Evolutionary conservation across 2,113 vertebrate genomes (phyloP), one percentile per base, ranked within the genome.

Genomic region (Clarias macrocephalus): DNA sequence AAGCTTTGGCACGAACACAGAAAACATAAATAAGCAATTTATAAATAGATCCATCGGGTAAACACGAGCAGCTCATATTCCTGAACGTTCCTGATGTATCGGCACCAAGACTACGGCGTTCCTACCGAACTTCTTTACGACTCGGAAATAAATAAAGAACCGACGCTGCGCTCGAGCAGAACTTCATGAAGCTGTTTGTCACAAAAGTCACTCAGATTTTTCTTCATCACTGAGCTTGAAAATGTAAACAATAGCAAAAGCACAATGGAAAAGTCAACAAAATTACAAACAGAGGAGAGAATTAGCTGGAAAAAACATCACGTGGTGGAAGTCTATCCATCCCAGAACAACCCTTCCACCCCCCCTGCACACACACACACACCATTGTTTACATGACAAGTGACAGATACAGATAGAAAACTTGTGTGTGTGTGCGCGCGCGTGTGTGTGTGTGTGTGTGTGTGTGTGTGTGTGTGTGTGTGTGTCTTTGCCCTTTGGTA

Each of bases 81-180:
- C 48, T 25, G 62, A 37, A 57, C 48, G 11, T 25, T 54, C 25
- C 60, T 37, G 33, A 59, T 15, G 52, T 42, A 81, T 33, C 79
- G 19, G 79, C 56, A 60, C 79, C 2, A 80, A 60, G 59, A 25
- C 79, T 25, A 42, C 5, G 57, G 30, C 57, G 37, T 57, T 62
- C 23, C 30, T 37, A 62, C 33, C 21, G 62, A 5, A 82, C 88
- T 88, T 91, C 80, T 76, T 87, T 83, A 85, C 85, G 88, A 57
- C 57, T 81, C 57, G 5, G 57, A 81, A 42, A 93, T 91, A 91
- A 93, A 84, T 86, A 89, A 52, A 87, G 80, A 85, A 79, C 21
- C 0, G 30, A 23, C 28, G 3, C 19, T 54, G 3, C 30, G 1
- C 7, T 28, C 2, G 2, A 77, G 48, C 8, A 77, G 48, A 28